Evolutionary conservation across 2,113 vertebrate genomes (phyloP).

Genomic region (Cryptotis parvus): DNA sequence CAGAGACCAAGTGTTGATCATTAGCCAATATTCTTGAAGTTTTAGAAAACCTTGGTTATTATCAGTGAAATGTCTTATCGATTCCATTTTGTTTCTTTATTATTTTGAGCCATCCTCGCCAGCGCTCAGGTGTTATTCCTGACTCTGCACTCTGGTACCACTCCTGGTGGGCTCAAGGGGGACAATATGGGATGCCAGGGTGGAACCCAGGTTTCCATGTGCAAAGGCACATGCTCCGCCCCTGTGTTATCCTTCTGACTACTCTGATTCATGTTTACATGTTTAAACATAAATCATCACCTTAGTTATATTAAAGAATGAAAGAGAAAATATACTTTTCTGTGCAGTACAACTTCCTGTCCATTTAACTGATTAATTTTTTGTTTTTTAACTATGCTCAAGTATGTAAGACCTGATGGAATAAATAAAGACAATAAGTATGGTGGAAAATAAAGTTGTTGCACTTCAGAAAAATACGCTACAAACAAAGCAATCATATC

Average conservation of each 20-base stretch:
- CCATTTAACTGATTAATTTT: constrained; percentile 42
- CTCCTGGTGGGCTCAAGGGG: too few relatives aligned
- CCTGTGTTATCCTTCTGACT: too few relatives aligned
- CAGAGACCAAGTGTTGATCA: too few relatives aligned
- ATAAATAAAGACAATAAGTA: constrained; percentile 65
- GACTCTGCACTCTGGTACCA: too few relatives aligned
- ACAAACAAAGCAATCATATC: constrained; percentile 60
- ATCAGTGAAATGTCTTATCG: constrained; percentile 55
- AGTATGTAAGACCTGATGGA: constrained; percentile 69
- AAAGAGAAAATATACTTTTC: constrained; percentile 59
- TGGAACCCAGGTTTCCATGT: too few relatives aligned
- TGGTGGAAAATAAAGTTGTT: constrained; percentile 59
- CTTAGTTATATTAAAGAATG: constrained; percentile 72
- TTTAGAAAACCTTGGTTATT: constrained; percentile 73
- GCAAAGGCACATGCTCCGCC: too few relatives aligned
- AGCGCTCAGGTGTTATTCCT: too few relatives aligned
- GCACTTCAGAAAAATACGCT: constrained; percentile 60
- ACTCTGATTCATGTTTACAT: not conserved
- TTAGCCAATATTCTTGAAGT: not conserved
- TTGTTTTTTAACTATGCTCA: constrained; percentile 61
- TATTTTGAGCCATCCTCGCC: too few relatives aligned
- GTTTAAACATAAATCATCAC: constrained; percentile 58
- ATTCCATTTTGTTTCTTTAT: not conserved
- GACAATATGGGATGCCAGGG: not conserved
- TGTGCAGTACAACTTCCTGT: not conserved